These are phyloP conservation scores for Drosophila fulvimacula DNA, from an alignment of 2,888 invertebrate species.

Conservation along the genomic window DNA sequence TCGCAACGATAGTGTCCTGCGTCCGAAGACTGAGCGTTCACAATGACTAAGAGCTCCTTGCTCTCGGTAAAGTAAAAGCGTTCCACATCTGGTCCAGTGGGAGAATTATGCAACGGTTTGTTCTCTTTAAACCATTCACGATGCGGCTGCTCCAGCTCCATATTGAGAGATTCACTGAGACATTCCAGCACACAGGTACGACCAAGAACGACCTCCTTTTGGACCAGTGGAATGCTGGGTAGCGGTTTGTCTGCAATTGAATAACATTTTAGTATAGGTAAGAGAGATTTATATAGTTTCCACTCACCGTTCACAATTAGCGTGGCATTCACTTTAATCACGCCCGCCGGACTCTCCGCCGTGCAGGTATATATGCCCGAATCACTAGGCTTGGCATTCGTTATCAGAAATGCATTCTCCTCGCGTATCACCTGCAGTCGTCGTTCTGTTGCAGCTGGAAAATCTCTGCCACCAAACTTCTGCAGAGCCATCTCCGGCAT, in stretches of 20 bases:
- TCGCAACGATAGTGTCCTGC: conserved; percentile 95
- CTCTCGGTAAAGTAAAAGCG: conserved; percentile 94
- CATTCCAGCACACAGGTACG: conserved; percentile 95
- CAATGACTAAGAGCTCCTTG: conserved; percentile 94
- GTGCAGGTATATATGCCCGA: conserved; percentile 97
- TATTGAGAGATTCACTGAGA: conserved; percentile 87
- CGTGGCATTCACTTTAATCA: conserved; percentile 93
- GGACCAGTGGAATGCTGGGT: conserved; percentile 89
- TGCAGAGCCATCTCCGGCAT: conserved; percentile 95
- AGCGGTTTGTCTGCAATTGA: conserved; percentile 90
- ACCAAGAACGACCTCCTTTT: conserved; percentile 92
- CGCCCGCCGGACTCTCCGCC: conserved; percentile 95
- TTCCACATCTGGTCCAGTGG: conserved; percentile 85
- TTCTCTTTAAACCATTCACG: conserved; percentile 93
- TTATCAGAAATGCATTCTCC: conserved; percentile 96
- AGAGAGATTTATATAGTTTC: too few species aligned
- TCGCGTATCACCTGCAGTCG: conserved; percentile 96
- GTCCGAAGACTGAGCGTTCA: conserved; percentile 91
- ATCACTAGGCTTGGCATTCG: conserved; percentile 94
- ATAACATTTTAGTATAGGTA: background rate
- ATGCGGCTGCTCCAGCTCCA: conserved; percentile 86
- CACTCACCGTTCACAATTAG: conserved; percentile 88
- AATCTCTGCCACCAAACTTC: conserved; percentile 96
- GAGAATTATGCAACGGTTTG: conserved; percentile 86
- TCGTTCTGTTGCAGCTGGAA: conserved; percentile 96